Percentiles rank a stretch among this genome's conserved stretches.
Evolutionary conservation across 2,113 vertebrate species (phyloP).

Genomic region (Pica pica): DNA sequence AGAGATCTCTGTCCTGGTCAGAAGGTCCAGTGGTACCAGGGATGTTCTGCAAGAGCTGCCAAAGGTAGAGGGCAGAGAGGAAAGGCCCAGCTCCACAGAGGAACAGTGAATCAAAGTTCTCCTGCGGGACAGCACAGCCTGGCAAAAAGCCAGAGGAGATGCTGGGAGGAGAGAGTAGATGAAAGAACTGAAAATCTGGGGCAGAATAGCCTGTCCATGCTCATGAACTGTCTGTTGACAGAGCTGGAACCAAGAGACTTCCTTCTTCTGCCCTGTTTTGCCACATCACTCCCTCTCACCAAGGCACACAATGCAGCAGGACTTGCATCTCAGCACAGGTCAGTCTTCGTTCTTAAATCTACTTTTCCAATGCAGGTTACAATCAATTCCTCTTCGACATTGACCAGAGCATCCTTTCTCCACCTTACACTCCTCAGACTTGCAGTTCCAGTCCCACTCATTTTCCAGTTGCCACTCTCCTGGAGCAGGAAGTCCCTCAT

Average conservation of each 20-base stretch:
- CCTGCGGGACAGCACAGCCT: background rate
- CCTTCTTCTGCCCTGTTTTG: background rate
- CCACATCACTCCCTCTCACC: background rate
- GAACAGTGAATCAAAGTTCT: background rate
- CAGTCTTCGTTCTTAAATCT: background rate
- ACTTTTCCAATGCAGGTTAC: background rate
- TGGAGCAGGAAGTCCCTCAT: background rate
- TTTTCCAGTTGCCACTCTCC: background rate
- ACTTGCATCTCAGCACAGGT: background rate
- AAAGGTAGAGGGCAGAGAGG: background rate
- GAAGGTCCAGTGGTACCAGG: background rate
- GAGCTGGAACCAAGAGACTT: background rate
- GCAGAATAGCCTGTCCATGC: background rate
- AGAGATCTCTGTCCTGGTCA: background rate
- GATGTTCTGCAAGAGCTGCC: background rate
- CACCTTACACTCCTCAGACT: background rate
- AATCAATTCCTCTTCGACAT: background rate
- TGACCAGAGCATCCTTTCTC: background rate
- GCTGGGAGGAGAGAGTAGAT: background rate
- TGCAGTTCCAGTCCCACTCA: background rate
- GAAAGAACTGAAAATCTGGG: background rate
- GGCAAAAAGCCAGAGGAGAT: background rate
- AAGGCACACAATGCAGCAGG: background rate
- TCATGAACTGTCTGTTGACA: background rate
- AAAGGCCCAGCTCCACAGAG: background rate